These are phyloP conservation scores for Orthonevra nobilis DNA, from an alignment of 2,888 invertebrate genomes.

Conservation along the genomic window DNA sequence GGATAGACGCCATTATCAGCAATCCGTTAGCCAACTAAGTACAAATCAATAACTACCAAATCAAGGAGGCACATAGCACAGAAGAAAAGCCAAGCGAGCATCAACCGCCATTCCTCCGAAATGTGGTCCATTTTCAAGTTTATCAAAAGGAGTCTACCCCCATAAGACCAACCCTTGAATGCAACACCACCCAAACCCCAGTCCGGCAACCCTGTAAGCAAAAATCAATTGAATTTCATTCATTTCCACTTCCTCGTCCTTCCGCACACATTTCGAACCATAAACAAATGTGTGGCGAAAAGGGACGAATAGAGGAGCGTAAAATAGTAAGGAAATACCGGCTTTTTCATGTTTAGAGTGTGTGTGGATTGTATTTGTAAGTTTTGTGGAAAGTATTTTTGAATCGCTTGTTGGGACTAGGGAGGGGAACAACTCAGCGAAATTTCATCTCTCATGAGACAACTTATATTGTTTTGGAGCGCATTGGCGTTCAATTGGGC, in stretches of 20 bases:
- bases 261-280: slow-evolving; percentile 16
- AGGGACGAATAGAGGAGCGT: neutral
- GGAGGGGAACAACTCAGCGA: slow-evolving; percentile 26
- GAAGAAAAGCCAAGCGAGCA: slow-evolving; percentile 1
- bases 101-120: slow-evolving; percentile 26
- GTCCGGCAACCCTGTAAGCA: neutral
- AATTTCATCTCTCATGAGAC: slow-evolving; percentile 25
- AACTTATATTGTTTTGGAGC: no score
- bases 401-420: neutral
- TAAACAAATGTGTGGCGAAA: slow-evolving; percentile 24
- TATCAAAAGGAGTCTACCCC: slow-evolving; percentile 19
- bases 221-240: slow-evolving; percentile 67
- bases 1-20: no score
- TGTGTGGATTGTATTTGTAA: slow-evolving; percentile 47
- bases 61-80: slow-evolving; percentile 17
- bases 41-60: slow-evolving; percentile 53
- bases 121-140: slow-evolving; percentile 55
- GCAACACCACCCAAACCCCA: neutral
- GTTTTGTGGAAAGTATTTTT: slow-evolving; percentile 16
- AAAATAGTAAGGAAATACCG: slow-evolving; percentile 54
- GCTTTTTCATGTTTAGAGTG: slow-evolving; percentile 45
- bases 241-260: slow-evolving; percentile 11
- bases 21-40: no score
- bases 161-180: slow-evolving; percentile 9
- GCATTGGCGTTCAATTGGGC: no score